These are phyloP conservation scores for Periphyllus acericola DNA, from an alignment of 2,888 invertebrate genomes.

Conservation along the genomic window DNA sequence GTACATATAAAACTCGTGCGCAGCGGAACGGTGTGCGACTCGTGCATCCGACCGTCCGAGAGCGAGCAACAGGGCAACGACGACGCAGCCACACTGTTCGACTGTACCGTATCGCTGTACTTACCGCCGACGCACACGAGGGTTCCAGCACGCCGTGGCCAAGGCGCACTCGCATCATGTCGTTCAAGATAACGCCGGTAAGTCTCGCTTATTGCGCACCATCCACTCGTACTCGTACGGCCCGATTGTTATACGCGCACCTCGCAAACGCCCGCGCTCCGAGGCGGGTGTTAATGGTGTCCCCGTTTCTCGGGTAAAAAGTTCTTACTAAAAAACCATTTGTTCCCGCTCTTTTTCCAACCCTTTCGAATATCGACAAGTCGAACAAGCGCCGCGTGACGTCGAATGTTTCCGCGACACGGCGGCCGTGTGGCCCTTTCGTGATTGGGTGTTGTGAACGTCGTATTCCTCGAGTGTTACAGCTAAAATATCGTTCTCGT, in stretches of 20 bases:
- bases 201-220: no score
- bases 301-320: neutral
- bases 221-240: no score
- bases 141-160: neutral
- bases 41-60: conserved; percentile 16
- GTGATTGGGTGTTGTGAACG: neutral
- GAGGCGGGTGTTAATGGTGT: neutral
- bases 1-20: conserved; percentile 26
- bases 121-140: neutral
- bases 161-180: neutral
- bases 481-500: neutral
- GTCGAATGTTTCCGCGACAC: neutral
- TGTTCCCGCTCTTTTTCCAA: neutral
- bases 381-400: neutral
- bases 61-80: neutral
- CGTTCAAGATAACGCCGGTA: conserved; percentile 45
- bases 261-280: no score
- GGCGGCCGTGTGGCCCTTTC: neutral
- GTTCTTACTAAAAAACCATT: no score
- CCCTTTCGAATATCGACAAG: neutral
- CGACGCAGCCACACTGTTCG: neutral
- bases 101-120: no score
- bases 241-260: no score
- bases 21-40: conserved; percentile 23
- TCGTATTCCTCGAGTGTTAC: no score